Base-by-base conservation (phyloP, 1,140 invertebrate genomes). In the Steinernema feltiae region DNA sequence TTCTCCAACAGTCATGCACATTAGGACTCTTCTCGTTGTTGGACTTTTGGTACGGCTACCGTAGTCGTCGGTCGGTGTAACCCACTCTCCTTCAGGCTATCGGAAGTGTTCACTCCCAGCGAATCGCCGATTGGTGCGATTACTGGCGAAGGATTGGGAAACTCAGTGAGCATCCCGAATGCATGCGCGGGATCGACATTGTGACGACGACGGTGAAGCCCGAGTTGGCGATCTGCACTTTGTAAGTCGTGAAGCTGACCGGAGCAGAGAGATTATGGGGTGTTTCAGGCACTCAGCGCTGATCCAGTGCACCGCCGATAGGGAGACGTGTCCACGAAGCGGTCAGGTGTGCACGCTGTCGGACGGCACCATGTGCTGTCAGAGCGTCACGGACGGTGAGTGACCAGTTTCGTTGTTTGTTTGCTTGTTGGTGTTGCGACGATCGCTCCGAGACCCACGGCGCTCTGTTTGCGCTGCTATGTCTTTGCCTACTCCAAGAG, bases 201-300 rank as follows among this genome's bases (percentile, higher is more conserved):
- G 27, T 46, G 70, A 31, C 71, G 27, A 12, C 88, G 32, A 89
- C 89, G 17, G 89, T 88, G 27, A 89, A 80, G 17, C 88, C 88
- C 2, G 88, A 88, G 76, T 89, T 89, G 79, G 88, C 88, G 32
- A 89, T 84, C 76, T 89, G 88, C 1, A 88, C 87, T 86, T 88
- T 77, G 30, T 83, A 71, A 12, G 32, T 21, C 35, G 7, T 7
- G 18, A 18, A 41, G 7, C 18, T 41, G n/a, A n/a, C n/a, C 18
- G 35, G 35, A 41, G 18, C 18, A 7, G 7, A 41, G 35, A 7
- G 18, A 18, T 18, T 41, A 41, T 7, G 7, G 35, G 18, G 12
- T 30, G 15, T 69, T 78, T 72, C 53, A 79, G 78, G 41, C 74
- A 71, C 27, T 73, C 78, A 24, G 79, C 79, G 29, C 77, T 80